phyloP scores from a whole-genome alignment of 1,140 invertebrate species.

The Meloidogyne floridensis region DNA sequence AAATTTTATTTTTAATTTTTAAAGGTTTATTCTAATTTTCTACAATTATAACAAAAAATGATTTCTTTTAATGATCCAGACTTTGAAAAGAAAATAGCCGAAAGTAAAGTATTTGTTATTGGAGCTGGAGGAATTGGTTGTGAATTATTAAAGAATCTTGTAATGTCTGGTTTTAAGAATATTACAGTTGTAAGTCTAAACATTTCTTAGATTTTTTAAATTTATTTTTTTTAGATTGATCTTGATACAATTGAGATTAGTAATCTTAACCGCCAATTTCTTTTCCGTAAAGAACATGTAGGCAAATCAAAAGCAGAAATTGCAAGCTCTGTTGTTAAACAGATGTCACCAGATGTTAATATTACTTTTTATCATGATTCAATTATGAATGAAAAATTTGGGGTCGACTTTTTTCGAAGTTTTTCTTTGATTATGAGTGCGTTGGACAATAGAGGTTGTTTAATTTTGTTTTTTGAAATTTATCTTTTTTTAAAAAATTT shows the following conservation, averaged over 20 bases:
- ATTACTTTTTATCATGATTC: conserved; percentile 89
- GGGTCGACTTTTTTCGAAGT: conserved; percentile 85
- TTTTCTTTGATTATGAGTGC: conserved; percentile 94
- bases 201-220: conserved; percentile 11
- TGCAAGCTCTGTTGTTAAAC: conserved; percentile 83
- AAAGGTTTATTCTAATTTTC: not conserved
- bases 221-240: conserved; percentile 81
- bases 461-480: not conserved
- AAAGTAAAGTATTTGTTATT: conserved; percentile 77
- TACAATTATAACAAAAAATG: conserved; percentile 1
- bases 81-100: conserved; percentile 15
- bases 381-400: conserved; percentile 86
- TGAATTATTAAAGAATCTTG: conserved; percentile 95
- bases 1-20: not conserved
- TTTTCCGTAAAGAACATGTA: conserved; percentile 96
- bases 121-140: conserved; percentile 99
- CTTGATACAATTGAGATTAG: conserved; percentile 99
- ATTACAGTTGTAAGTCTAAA: conserved; percentile 81
- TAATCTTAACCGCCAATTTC: conserved; percentile 95
- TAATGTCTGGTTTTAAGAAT: conserved; percentile 85
- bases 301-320: conserved; percentile 85
- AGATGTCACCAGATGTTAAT: conserved; percentile 79
- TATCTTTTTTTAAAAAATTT: conserved; percentile 31
- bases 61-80: conserved; percentile 8
- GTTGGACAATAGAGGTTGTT: conserved; percentile 81